Conservation (phyloP, 2,113 vertebrate genomes). For the Embiotoca jacksoni region DNA sequence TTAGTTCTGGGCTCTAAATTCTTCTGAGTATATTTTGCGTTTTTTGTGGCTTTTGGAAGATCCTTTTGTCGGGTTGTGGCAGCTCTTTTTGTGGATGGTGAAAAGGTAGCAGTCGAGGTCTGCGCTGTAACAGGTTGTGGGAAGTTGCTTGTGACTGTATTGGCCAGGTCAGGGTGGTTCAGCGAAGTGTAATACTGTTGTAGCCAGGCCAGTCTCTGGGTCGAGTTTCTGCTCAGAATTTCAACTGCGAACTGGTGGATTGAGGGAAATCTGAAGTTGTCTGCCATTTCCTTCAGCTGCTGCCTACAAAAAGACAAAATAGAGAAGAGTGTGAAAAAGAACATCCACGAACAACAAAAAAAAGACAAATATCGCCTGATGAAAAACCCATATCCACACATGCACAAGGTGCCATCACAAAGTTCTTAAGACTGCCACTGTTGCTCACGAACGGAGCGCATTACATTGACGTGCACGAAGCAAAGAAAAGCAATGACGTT, state of each 20-base stretch:
- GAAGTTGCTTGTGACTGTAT: conserved; percentile 77
- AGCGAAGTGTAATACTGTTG: conserved; percentile 86
- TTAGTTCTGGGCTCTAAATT: conserved; percentile 19
- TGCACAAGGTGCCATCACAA: no score
- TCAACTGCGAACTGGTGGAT: conserved; percentile 84
- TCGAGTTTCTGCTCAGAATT: conserved; percentile 84
- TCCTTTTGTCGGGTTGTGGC: conserved; percentile 20
- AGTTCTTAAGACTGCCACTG: no score
- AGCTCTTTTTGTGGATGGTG: conserved; percentile 40
- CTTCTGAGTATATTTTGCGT: conserved; percentile 8
- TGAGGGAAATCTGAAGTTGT: conserved; percentile 83
- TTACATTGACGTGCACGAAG: no score
- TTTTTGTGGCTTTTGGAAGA: conserved; percentile 35
- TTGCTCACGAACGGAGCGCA: no score
- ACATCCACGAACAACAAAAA: background rate
- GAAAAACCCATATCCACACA: background rate
- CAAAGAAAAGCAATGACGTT: no score
- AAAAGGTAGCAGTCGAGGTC: conserved; percentile 14
- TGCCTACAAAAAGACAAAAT: conserved; percentile 73
- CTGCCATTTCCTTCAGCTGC: conserved; percentile 92
- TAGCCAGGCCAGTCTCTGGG: conserved; percentile 86
- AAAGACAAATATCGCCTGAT: no score
- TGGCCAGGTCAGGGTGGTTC: conserved; percentile 82
- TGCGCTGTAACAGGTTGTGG: conserved; percentile 52
- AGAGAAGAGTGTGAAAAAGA: background rate